Conservation (phyloP, 2,113 vertebrate species). For the Pyxicephalus adspersus region DNA sequence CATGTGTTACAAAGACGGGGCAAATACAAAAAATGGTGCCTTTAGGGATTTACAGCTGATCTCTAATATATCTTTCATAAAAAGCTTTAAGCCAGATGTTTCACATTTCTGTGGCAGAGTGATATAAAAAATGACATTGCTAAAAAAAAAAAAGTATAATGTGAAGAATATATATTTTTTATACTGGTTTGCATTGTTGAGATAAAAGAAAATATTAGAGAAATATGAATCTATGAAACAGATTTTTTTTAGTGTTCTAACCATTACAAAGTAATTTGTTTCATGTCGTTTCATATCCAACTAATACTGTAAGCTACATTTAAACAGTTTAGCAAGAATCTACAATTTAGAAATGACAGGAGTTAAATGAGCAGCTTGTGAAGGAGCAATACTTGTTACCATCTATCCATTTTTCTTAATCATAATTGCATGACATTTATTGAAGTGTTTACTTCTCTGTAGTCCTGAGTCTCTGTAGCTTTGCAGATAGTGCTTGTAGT, state of each 20-base stretch:
- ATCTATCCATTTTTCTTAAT: conserved; percentile 31
- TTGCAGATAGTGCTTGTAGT: conserved; percentile 27
- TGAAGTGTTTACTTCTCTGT: conserved; percentile 37
- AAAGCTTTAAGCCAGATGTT: too few relatives aligned
- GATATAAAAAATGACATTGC: too few relatives aligned
- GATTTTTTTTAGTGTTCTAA: not conserved
- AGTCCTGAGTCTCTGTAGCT: conserved; percentile 13
- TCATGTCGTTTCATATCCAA: not conserved
- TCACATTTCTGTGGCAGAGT: too few relatives aligned
- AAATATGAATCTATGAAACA: too few relatives aligned
- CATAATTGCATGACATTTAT: conserved; percentile 45
- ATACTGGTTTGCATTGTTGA: too few relatives aligned
- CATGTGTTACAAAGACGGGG: too few relatives aligned
- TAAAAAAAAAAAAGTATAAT: too few relatives aligned
- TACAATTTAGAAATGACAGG: conserved; percentile 15
- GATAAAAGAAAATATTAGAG: too few relatives aligned
- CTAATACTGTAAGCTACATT: not conserved
- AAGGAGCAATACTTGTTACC: conserved; percentile 26
- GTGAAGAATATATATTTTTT: too few relatives aligned
- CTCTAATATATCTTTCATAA: too few relatives aligned
- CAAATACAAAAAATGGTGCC: too few relatives aligned
- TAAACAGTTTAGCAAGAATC: not conserved
- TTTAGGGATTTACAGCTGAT: too few relatives aligned
- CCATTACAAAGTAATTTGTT: not conserved
- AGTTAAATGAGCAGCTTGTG: conserved; percentile 29